Evolutionary conservation across 2,113 vertebrate genomes (phyloP).

Genomic region (Forbesichthys agassizii): DNA sequence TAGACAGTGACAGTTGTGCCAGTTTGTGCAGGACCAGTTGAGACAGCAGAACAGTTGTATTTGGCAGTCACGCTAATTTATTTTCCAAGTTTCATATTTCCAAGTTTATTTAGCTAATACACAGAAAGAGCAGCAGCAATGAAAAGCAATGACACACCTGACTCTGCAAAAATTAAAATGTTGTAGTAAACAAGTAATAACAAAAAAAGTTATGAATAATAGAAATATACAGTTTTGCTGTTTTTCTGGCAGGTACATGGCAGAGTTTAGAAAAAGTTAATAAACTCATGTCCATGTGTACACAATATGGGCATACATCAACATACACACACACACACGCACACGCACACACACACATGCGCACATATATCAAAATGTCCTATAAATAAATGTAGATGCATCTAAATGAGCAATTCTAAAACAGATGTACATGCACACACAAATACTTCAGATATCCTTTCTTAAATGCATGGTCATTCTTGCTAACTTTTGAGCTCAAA

Average conservation of each 20-base stretch:
- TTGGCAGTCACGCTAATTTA: conserved; percentile 44
- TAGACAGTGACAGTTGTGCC: conserved; percentile 17
- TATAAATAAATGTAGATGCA: background rate
- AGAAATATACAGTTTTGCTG: no score
- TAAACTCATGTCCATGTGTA: no score
- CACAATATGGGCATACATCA: background rate
- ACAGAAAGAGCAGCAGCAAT: no score
- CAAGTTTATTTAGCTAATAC: background rate
- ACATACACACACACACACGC: background rate
- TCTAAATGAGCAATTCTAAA: background rate
- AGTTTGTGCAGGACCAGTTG: conserved; percentile 38
- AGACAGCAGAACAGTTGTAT: conserved; percentile 61
- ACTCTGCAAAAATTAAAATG: no score
- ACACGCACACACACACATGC: conserved; percentile 11
- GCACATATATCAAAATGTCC: background rate
- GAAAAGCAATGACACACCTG: no score
- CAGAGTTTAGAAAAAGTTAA: no score
- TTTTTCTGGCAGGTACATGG: conserved; percentile 50
- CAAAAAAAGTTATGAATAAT: no score
- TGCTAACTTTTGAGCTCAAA: no score
- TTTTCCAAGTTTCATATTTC: conserved; percentile 13
- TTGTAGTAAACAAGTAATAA: no score
- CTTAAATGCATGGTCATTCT: background rate
- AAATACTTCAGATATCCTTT: conserved; percentile 6
- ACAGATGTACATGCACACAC: background rate